phyloP scores from a whole-genome alignment of 2,888 invertebrate genomes.

The Oscheius sp. region DNA sequence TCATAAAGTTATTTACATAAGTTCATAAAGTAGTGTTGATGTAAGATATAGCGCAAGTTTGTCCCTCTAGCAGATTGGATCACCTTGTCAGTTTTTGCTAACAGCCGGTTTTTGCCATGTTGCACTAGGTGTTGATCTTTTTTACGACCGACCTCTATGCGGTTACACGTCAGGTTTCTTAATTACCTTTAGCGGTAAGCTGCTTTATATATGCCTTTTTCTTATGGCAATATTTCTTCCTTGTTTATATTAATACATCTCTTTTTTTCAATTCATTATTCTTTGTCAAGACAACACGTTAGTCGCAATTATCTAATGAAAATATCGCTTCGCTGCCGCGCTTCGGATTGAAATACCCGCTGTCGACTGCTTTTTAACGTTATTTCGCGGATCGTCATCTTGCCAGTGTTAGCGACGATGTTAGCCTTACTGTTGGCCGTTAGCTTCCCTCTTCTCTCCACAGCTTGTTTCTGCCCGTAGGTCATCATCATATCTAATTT shows the following conservation, averaged over 20 bases:
- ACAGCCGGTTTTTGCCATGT: constrained; percentile 7
- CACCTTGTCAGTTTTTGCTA: constrained; percentile 21
- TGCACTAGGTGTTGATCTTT: background rate
- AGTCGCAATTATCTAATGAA: constrained; percentile 23
- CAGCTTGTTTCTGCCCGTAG: constrained; percentile 19
- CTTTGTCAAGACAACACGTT: constrained; percentile 22
- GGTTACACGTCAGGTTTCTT: background rate
- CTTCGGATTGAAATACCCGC: constrained; percentile 29
- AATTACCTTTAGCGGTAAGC: background rate
- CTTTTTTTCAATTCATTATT: background rate
- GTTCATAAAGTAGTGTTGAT: too few relatives aligned
- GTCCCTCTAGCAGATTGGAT: too few relatives aligned
- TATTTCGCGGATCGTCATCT: constrained; percentile 13
- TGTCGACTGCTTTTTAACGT: constrained; percentile 27
- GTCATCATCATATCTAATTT: background rate
- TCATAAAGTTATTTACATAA: too few relatives aligned
- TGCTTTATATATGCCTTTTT: background rate
- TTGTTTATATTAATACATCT: background rate
- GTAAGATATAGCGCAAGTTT: too few relatives aligned
- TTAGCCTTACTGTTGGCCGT: constrained; percentile 4
- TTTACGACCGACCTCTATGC: background rate
- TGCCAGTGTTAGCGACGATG: constrained; percentile 24
- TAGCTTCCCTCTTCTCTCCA: background rate
- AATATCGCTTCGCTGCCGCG: constrained; percentile 26
- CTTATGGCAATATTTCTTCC: background rate